Evolutionary conservation across 2,797 vertebrate genomes (phyloP).

Genomic region (Podarcis siculus): DNA sequence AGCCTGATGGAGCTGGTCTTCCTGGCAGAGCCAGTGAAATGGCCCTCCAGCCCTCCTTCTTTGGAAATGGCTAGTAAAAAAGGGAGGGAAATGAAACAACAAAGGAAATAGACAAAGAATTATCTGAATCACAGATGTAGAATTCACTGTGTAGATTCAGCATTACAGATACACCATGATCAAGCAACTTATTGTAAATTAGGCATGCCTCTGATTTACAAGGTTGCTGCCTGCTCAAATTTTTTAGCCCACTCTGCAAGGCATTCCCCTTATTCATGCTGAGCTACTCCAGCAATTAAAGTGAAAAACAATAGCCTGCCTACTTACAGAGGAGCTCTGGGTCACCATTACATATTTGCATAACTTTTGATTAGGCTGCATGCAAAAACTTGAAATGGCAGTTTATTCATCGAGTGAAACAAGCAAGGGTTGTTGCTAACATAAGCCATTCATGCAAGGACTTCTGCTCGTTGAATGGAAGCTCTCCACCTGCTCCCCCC

Average conservation of each 20-base stretch:
- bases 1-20: no score
- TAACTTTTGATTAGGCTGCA: background rate
- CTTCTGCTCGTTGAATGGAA: no score
- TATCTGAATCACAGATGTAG: background rate
- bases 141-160: background rate
- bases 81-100: background rate
- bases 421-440: slow-evolving; percentile 22
- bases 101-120: background rate
- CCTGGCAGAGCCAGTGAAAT: no score
- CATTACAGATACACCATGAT: no score
- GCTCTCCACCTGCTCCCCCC: no score
- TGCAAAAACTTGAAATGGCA: slow-evolving; percentile 47
- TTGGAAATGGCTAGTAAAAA: slow-evolving; percentile 11
- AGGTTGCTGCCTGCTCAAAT: background rate
- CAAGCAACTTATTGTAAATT: background rate
- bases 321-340: background rate
- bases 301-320: background rate
- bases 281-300: background rate
- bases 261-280: background rate
- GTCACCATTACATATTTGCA: background rate
- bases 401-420: slow-evolving; percentile 62
- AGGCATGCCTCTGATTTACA: background rate
- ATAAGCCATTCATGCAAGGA: no score
- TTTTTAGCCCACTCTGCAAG: background rate
- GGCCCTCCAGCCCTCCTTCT: no score